phyloP scores from a whole-genome alignment of 2,797 vertebrate genomes.

The Gallinago nigripennis region DNA sequence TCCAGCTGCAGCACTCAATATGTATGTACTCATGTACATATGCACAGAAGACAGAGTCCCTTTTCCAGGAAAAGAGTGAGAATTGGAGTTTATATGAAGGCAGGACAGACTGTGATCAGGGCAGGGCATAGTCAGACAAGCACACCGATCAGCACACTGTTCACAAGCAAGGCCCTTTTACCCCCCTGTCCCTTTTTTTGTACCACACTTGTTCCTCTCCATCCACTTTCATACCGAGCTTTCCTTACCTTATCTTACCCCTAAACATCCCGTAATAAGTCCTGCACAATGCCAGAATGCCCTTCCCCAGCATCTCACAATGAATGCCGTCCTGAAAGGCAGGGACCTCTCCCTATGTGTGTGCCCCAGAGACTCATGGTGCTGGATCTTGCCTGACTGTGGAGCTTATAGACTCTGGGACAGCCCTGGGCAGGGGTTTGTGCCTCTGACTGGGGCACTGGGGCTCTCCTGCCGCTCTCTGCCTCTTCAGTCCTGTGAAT shows the following conservation, averaged over 20 bases:
- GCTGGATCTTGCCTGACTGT: background rate
- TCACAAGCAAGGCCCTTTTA: background rate
- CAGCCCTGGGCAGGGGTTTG: fast-evolving
- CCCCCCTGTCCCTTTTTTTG: background rate
- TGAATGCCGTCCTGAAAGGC: background rate
- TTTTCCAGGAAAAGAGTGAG: background rate
- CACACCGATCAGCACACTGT: background rate
- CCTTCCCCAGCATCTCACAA: background rate
- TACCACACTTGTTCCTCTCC: background rate
- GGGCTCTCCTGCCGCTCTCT: background rate
- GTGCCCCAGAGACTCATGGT: fast-evolving
- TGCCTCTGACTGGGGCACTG: background rate
- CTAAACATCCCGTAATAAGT: background rate
- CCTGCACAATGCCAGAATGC: background rate
- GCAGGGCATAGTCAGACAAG: background rate
- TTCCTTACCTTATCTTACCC: background rate
- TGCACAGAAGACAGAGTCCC: background rate
- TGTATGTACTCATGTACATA: no score
- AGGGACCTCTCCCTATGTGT: background rate
- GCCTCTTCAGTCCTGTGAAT: fast-evolving
- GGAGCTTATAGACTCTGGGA: background rate
- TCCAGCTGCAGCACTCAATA: background rate
- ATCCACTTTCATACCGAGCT: background rate
- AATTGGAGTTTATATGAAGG: background rate
- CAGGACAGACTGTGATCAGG: background rate